A percentile compares a stretch with the other conserved stretches of the same genome.
phyloP scores from a whole-genome alignment of 2,888 invertebrate species.

The Osedax fenrisi region DNA sequence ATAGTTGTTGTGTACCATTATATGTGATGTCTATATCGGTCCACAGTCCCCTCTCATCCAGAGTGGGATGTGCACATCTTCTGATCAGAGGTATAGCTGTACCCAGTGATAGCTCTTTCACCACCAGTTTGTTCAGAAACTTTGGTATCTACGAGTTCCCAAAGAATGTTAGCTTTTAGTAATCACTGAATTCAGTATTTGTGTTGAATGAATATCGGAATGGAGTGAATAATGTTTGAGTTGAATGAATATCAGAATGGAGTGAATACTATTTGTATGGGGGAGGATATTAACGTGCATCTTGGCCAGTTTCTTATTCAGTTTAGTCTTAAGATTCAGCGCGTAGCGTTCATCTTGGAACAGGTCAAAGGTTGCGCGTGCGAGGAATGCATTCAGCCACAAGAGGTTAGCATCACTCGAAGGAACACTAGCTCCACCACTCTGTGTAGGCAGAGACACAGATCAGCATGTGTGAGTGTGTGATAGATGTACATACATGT shows the following conservation, averaged over 20 bases:
- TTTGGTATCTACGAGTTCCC: background rate
- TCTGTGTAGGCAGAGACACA: too few species aligned
- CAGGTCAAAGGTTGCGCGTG: constrained; percentile 66
- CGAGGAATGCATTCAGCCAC: constrained; percentile 63
- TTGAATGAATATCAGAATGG: too few species aligned
- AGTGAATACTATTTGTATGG: too few species aligned
- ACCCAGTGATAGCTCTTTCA: constrained; percentile 66
- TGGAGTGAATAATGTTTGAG: too few species aligned
- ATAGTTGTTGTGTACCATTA: constrained; percentile 44
- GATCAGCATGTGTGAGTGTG: constrained; percentile 33
- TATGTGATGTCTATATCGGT: constrained; percentile 70
- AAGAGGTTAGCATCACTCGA: constrained; percentile 26
- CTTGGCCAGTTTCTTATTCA: constrained; percentile 73
- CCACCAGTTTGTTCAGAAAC: constrained; percentile 55
- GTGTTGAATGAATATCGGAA: too few species aligned
- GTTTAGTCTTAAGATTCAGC: constrained; percentile 62
- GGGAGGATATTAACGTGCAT: constrained; percentile 59
- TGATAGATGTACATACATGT: too few species aligned
- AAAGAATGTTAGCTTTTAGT: too few species aligned
- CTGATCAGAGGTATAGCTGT: constrained; percentile 47
- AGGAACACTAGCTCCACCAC: background rate
- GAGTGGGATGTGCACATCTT: constrained; percentile 54
- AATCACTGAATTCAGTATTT: too few species aligned
- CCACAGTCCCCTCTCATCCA: constrained; percentile 77
- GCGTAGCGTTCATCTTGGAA: constrained; percentile 63